Evolutionary conservation across 1,140 invertebrate genomes (phyloP).

Genomic region (Pogonomyrmex californicus): DNA sequence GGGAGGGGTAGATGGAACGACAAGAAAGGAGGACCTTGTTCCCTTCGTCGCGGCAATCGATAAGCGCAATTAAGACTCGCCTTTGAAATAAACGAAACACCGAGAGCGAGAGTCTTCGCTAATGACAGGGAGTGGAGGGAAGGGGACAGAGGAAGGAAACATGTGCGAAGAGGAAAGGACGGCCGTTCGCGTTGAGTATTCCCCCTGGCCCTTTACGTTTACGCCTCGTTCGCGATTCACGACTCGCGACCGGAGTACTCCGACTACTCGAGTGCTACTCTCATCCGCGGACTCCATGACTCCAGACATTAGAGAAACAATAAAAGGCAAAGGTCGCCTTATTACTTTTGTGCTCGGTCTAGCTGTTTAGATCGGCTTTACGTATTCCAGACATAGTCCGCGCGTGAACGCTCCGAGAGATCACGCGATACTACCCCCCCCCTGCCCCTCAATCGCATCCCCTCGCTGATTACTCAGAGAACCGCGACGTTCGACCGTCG

Average conservation of each 20-base stretch:
- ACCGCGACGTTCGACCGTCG: neutral
- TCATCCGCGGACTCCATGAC: neutral
- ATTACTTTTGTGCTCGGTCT: neutral
- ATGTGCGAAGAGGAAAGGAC: neutral
- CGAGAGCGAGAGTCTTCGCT: slow-evolving; percentile 28
- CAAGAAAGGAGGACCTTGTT: slow-evolving; percentile 31
- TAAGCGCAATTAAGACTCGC: slow-evolving; percentile 49
- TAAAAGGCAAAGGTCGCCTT: neutral
- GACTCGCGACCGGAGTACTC: neutral
- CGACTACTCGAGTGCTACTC: neutral
- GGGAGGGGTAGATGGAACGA: neutral
- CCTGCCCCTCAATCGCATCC: neutral
- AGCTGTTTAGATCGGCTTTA: neutral
- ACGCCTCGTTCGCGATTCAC: neutral
- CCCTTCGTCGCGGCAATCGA: slow-evolving; percentile 51
- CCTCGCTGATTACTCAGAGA: neutral
- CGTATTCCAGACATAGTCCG: too few relatives aligned
- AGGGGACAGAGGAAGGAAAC: neutral
- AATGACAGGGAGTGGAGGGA: neutral
- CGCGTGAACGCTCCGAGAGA: neutral
- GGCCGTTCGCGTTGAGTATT: neutral
- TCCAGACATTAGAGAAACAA: neutral
- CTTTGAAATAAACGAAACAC: slow-evolving; percentile 29
- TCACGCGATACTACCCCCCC: neutral
- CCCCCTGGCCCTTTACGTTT: neutral